Evolutionary conservation across 2,113 vertebrate species (phyloP).

Genomic region (Austrofundulus limnaeus): DNA sequence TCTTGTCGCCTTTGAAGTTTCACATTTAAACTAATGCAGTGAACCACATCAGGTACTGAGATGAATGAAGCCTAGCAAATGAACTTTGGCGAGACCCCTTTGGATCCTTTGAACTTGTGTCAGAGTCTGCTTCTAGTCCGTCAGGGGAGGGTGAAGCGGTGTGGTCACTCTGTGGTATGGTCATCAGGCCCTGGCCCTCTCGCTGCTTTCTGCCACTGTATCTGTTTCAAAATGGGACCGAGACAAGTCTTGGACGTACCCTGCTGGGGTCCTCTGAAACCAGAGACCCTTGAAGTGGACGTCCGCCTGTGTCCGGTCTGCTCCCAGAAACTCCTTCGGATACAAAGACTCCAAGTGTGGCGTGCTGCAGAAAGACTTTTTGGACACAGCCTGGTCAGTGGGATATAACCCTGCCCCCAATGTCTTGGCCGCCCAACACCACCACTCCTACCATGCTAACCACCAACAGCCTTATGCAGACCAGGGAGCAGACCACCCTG

Average conservation of each 20-base stretch:
- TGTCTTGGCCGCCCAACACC: constrained; percentile 32
- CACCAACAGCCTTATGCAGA: constrained; percentile 68
- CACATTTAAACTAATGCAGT: constrained; percentile 43
- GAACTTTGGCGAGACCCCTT: constrained; percentile 70
- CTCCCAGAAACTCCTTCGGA: constrained; percentile 81
- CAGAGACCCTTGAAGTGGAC: constrained; percentile 98
- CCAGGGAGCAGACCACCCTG: constrained; percentile 84
- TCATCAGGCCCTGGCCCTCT: constrained; percentile 79
- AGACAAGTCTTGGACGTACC: constrained; percentile 82
- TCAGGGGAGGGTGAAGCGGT: constrained; percentile 54
- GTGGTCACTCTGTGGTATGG: constrained; percentile 72
- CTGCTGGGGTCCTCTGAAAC: constrained; percentile 97
- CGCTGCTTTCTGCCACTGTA: constrained; percentile 80
- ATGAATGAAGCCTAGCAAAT: constrained; percentile 69
- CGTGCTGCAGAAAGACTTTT: constrained; percentile 83
- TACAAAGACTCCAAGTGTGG: constrained; percentile 78
- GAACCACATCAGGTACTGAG: constrained; percentile 68
- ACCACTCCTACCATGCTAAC: constrained; percentile 51
- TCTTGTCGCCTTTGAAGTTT: constrained; percentile 63
- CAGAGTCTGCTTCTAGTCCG: constrained; percentile 73
- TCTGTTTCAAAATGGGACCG: constrained; percentile 76
- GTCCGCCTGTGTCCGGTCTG: constrained; percentile 86
- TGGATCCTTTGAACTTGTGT: constrained; percentile 74
- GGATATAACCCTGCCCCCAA: constrained; percentile 65
- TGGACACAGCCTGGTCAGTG: constrained; percentile 78